A percentile compares a stretch with the other conserved stretches of the same genome.
Conservation (phyloP, 2,888 invertebrate species). For the Ormyrus nitidulus region DNA sequence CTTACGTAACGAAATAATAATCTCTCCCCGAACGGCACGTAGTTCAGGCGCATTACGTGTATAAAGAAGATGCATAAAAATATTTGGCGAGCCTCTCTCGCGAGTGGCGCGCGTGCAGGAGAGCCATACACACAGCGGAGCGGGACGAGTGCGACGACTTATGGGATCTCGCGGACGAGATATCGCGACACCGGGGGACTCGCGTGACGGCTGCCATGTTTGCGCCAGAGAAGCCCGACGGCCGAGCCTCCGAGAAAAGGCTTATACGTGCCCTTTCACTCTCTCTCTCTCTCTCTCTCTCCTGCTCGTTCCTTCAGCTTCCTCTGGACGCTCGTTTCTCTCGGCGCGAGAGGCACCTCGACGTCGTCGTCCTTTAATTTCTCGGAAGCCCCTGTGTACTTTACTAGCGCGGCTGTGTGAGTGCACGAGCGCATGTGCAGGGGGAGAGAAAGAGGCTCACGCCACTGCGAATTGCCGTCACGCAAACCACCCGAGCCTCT, state of each 20-base stretch:
- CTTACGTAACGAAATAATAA: no score
- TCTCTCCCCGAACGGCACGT: no score
- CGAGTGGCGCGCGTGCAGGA: not conserved
- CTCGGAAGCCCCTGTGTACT: slow-evolving; percentile 3
- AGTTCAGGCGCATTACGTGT: no score
- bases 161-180: slow-evolving; percentile 54
- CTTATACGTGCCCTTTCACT: slow-evolving; percentile 51
- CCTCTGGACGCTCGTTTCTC: slow-evolving; percentile 40
- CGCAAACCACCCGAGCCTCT: slow-evolving; percentile 55
- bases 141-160: slow-evolving; percentile 27
- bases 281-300: slow-evolving; percentile 2
- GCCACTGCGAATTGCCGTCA: slow-evolving; percentile 58
- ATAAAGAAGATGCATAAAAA: not conserved
- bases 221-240: slow-evolving; percentile 62
- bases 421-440: slow-evolving; percentile 1
- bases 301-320: not conserved
- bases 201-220: slow-evolving; percentile 74
- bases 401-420: not conserved
- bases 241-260: slow-evolving; percentile 21
- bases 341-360: slow-evolving; percentile 4
- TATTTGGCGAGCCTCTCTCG: not conserved
- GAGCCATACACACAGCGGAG: not conserved
- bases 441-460: slow-evolving; percentile 42
- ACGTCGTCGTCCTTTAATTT: slow-evolving; percentile 40
- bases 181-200: slow-evolving; percentile 63